Conservation (phyloP, 2,797 vertebrate genomes). For the Chloroceryle inda region DNA sequence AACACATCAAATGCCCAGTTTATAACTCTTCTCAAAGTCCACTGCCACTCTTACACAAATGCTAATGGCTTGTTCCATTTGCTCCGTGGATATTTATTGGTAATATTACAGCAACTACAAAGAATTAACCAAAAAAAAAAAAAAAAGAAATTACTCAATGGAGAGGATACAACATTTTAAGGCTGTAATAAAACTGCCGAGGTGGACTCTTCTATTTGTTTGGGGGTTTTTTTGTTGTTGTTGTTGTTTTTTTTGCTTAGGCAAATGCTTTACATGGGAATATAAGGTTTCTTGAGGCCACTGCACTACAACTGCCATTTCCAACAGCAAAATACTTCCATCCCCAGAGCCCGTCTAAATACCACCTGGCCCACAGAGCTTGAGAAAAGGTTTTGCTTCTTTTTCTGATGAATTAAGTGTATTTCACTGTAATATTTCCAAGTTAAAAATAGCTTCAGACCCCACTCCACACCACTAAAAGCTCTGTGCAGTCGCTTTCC, state of each 20-base stretch:
- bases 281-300: neutral
- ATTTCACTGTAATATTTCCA: neutral
- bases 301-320: neutral
- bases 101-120: neutral
- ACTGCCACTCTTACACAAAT: neutral
- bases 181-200: neutral
- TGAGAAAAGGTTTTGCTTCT: neutral
- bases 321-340: neutral
- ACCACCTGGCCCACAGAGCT: neutral
- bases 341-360: neutral
- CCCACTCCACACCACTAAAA: neutral
- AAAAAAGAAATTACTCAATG: neutral
- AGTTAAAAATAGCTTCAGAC: neutral
- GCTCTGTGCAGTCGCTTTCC: accelerated
- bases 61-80: neutral
- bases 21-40: neutral
- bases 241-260: neutral
- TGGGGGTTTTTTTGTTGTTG: no score
- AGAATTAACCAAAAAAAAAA: neutral
- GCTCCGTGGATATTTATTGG: neutral
- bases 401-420: neutral
- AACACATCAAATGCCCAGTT: neutral
- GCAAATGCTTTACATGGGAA: neutral
- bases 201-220: neutral
- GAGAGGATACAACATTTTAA: neutral